A percentile compares a stretch with the other conserved stretches of the same genome.
Conservation (phyloP, 2,888 invertebrate genomes). For the Dasypolia templi region DNA sequence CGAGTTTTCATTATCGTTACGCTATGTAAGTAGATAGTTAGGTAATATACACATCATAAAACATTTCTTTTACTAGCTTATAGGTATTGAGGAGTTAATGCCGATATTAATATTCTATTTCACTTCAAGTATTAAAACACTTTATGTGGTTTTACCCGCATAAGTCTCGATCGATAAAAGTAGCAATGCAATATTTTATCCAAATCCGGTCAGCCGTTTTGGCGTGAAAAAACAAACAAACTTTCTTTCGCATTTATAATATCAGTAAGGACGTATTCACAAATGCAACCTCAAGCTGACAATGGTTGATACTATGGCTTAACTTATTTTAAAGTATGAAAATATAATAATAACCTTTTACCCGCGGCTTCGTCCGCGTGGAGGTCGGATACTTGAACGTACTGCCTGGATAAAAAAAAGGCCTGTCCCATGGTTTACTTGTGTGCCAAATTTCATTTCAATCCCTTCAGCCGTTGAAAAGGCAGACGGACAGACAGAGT, state of each 20-base stretch:
- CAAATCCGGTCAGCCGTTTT: too few species aligned
- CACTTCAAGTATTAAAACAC: conserved; percentile 1
- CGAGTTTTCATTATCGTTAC: conserved; percentile 25
- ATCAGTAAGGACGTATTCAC: too few species aligned
- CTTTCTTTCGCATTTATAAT: too few species aligned
- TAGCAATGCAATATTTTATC: too few species aligned
- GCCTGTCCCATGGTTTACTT: too few species aligned
- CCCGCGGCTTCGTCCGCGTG: not conserved
- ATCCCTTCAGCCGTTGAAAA: not conserved
- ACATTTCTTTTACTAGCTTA: conserved; percentile 17
- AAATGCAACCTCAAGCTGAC: conserved; percentile 13
- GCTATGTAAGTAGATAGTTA: not conserved
- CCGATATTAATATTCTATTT: conserved; percentile 3
- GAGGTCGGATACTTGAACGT: too few species aligned
- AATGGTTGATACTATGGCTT: conserved; percentile 1
- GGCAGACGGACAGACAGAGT: not conserved
- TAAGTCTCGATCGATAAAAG: too few species aligned
- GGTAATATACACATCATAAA: conserved; percentile 13
- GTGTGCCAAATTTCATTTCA: not conserved
- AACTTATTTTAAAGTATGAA: not conserved
- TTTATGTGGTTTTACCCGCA: too few species aligned
- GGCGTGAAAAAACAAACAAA: too few species aligned
- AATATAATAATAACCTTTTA: not conserved
- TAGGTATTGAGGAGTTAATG: conserved; percentile 13
- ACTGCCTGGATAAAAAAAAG: too few species aligned